Percentiles rank a stretch among this genome's conserved stretches.
phyloP scores from a whole-genome alignment of 2,888 invertebrate genomes.

The Drosophila falleni region DNA sequence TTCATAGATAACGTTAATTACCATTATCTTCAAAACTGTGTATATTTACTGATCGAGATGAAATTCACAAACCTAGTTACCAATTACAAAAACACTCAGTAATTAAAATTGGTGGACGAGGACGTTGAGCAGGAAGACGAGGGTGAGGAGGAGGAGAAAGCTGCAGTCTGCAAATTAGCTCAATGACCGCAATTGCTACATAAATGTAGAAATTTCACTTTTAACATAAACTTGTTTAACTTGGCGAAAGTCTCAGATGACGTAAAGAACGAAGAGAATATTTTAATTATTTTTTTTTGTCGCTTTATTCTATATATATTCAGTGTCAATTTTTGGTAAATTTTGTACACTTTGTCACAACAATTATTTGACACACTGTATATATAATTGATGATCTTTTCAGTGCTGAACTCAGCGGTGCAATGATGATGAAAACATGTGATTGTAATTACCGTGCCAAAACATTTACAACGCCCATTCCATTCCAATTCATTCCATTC shows the following conservation, averaged over 20 bases:
- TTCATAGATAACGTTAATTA: no score
- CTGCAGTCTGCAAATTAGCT: constrained; percentile 59
- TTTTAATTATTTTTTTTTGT: no score
- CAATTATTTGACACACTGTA: neutral
- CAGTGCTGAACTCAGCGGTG: neutral
- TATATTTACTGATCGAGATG: no score
- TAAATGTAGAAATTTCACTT: constrained; percentile 61
- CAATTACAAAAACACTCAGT: constrained; percentile 18
- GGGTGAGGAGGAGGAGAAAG: constrained; percentile 19
- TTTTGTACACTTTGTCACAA: no score
- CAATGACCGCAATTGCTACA: constrained; percentile 53
- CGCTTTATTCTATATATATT: no score
- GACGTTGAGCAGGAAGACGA: constrained; percentile 28
- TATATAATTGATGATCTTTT: constrained; percentile 1
- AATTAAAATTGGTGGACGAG: constrained; percentile 40
- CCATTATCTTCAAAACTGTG: no score
- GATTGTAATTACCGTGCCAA: constrained; percentile 59
- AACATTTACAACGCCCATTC: constrained; percentile 22
- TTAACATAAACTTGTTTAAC: no score
- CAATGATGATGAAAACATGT: constrained; percentile 48
- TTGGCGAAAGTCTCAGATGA: no score
- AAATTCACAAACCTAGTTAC: no score
- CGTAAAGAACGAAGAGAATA: no score
- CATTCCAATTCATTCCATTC: constrained; percentile 6
- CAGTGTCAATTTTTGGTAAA: no score